Percentiles rank a stretch among this genome's conserved stretches.
phyloP scores from a whole-genome alignment of 2,113 vertebrate species.

The Plecotus auritus region DNA sequence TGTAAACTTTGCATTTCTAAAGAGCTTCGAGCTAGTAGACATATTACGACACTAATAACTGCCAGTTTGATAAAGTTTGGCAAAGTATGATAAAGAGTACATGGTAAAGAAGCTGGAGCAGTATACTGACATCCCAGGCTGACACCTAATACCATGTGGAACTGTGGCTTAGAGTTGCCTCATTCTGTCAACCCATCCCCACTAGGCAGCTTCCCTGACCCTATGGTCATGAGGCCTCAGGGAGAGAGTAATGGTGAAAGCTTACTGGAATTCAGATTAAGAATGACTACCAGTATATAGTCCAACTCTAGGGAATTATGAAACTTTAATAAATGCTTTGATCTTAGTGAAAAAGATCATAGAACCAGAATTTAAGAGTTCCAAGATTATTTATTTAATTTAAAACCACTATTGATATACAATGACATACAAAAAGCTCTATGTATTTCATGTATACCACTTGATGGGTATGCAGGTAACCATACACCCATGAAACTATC shows the following conservation, averaged over 20 bases:
- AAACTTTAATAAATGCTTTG: neutral
- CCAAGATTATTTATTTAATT: neutral
- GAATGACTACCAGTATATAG: neutral
- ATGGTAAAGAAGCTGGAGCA: neutral
- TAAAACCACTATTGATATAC: neutral
- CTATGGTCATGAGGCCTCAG: neutral
- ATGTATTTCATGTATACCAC: neutral
- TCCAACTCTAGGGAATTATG: neutral
- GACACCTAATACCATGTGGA: accelerated
- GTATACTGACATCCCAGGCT: neutral
- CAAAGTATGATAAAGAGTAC: neutral
- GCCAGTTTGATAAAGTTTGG: neutral
- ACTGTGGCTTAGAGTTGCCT: neutral
- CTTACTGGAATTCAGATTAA: neutral
- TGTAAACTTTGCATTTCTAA: neutral
- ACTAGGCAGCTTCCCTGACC: neutral
- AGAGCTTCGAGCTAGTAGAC: neutral
- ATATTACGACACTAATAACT: neutral
- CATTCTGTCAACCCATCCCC: neutral
- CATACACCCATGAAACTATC: neutral
- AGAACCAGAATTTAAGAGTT: neutral
- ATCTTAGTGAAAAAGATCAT: neutral
- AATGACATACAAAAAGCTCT: neutral
- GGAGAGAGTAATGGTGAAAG: neutral
- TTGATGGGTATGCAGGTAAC: neutral